Base-by-base conservation (phyloP, 2,113 vertebrate species). In the Onychostruthus taczanowskii region DNA sequence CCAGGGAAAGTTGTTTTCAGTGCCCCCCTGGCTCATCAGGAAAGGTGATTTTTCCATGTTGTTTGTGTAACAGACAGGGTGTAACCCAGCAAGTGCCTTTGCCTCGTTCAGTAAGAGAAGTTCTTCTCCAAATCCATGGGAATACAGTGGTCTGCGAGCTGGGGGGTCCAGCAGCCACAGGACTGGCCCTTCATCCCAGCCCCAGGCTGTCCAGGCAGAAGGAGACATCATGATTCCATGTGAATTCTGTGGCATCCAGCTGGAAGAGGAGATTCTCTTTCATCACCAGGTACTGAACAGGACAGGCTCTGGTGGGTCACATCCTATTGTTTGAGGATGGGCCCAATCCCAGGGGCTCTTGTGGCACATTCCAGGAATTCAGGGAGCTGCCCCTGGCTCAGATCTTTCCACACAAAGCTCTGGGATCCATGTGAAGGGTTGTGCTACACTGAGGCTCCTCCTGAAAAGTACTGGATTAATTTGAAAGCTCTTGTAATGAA, bases 231-330 rank as follows among this genome's bases (percentile, higher is more conserved):
- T 99, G 72, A 99, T 99, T 91, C 99, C 99, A 0, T 99, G 99
- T 97, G 99, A 99, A 93, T 99, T 99, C 93, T 99, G 99, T 93
- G 99, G 99, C 3, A 94, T 99, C 11, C 98, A 98, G 28, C 96
- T 99, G 14, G 99, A 99, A 82, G 99, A 99, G 91, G 98, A 99
- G 52, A 97, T 98, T 1, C 94, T 99, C 31, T 99, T 99, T 88
- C 99, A 99, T 82, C 99, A 99, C 94, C 99, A 99, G 99, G 99
- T 99, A 96, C 73, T 10, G n/a, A 58, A 3, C 47, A 24, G 62
- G 55, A 9, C 16, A 24, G 18, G 16, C 19, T 31, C 23, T 17
- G 7, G 22, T 9, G 9, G 44, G 14, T 43, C 39, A 4, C 55
- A 7, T 16, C 41, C 28, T 6, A 2, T 9, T 35, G 13, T 33